Evolutionary conservation across 2,888 invertebrate genomes (phyloP).

Genomic region (Acrobasis consociella): DNA sequence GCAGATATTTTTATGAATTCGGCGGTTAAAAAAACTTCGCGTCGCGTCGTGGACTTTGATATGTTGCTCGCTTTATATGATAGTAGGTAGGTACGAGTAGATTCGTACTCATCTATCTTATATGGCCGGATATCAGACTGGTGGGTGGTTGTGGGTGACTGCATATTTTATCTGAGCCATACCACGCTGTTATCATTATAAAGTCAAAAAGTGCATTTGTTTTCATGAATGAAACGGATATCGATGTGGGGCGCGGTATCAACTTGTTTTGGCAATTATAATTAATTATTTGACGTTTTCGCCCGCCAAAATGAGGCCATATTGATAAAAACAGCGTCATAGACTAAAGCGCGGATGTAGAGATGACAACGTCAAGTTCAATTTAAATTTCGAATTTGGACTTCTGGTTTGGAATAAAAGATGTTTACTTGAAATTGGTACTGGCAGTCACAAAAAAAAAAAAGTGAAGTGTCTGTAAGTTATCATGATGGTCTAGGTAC

Average conservation of each 20-base stretch:
- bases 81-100: not conserved
- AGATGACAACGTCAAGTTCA: not conserved
- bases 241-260: constrained; percentile 20
- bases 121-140: not conserved
- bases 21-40: too few relatives aligned
- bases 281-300: constrained; percentile 22
- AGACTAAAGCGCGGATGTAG: not conserved
- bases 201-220: constrained; percentile 1
- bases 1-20: too few relatives aligned
- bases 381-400: not conserved
- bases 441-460: too few relatives aligned
- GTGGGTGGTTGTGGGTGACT: not conserved
- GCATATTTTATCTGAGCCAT: not conserved
- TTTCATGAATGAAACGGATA: constrained; percentile 22
- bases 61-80: too few relatives aligned
- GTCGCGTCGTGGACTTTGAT: not conserved
- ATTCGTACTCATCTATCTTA: too few relatives aligned
- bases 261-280: constrained; percentile 19
- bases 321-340: constrained; percentile 20
- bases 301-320: constrained; percentile 15
- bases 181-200: not conserved
- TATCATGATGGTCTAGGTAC: too few relatives aligned
- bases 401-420: not conserved
- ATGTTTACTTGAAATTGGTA: too few relatives aligned
- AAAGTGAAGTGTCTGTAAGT: too few relatives aligned